Evolutionary conservation across 1,140 invertebrate genomes (phyloP).

Genomic region (Drosophila sechellia): DNA sequence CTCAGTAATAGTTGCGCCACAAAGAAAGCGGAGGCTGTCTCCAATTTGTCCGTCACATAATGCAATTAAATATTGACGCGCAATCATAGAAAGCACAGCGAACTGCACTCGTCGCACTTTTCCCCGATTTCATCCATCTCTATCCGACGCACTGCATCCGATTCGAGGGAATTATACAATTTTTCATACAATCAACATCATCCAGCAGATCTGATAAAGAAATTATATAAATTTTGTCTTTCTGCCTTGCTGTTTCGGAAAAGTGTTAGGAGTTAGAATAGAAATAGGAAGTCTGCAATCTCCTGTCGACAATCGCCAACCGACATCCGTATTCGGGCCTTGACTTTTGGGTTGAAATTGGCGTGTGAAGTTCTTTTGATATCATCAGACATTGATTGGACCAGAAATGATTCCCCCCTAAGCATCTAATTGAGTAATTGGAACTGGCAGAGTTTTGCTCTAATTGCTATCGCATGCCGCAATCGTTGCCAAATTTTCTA

Average conservation of each 20-base stretch:
- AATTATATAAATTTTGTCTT: constrained; percentile 76
- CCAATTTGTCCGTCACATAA: constrained; percentile 62
- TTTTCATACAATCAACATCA: constrained; percentile 57
- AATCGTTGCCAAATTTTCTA: constrained; percentile 64
- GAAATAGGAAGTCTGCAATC: constrained; percentile 68
- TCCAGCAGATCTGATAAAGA: constrained; percentile 64
- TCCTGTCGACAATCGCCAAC: constrained; percentile 49
- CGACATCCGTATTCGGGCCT: constrained; percentile 31
- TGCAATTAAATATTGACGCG: constrained; percentile 66
- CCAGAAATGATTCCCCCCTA: constrained; percentile 6
- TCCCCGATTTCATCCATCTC: constrained; percentile 17
- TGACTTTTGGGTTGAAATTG: constrained; percentile 14
- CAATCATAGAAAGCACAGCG: constrained; percentile 71
- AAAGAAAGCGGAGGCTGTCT: constrained; percentile 54
- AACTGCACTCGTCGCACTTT: constrained; percentile 75
- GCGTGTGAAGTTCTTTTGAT: constrained; percentile 58
- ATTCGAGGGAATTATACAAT: constrained; percentile 67
- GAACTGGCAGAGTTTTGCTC: constrained; percentile 43
- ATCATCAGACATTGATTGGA: constrained; percentile 56
- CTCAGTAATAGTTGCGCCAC: constrained; percentile 41
- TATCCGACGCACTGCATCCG: constrained; percentile 22
- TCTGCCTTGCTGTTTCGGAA: constrained; percentile 24
- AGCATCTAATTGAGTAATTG: constrained; percentile 63
- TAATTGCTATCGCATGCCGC: constrained; percentile 64
- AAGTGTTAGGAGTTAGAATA: constrained; percentile 31